These are phyloP conservation scores for Colletes gigas DNA, from an alignment of 1,140 invertebrate species.

Conservation along the genomic window DNA sequence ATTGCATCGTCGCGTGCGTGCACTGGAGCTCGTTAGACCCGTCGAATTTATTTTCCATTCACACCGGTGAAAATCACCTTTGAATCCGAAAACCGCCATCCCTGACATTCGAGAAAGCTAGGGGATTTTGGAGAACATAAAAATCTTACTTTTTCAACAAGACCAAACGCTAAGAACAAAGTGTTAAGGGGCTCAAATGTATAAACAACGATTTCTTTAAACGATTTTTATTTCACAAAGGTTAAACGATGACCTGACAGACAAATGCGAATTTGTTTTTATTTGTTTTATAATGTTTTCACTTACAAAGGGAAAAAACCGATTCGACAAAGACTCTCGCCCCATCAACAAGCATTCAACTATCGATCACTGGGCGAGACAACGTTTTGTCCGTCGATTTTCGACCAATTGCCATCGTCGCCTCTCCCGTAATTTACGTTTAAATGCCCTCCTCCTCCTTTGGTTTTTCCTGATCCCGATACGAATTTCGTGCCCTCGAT, in stretches of 20 bases:
- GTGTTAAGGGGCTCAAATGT: no score
- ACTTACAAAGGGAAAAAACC: not conserved
- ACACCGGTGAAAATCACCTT: not conserved
- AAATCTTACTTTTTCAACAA: no score
- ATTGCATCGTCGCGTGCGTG: not conserved
- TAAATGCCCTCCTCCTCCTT: not conserved
- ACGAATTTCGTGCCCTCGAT: slow-evolving; percentile 16
- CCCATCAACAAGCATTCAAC: slow-evolving; percentile 7
- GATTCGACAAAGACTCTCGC: not conserved
- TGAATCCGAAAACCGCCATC: not conserved
- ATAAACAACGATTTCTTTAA: no score
- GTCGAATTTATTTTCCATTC: not conserved
- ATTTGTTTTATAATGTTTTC: no score
- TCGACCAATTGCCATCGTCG: slow-evolving; percentile 9
- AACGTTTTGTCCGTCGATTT: slow-evolving; percentile 15
- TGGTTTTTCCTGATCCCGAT: not conserved
- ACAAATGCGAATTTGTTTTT: no score
- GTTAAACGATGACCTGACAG: no score
- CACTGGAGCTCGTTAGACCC: not conserved
- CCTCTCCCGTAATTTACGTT: slow-evolving; percentile 8
- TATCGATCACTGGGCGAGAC: slow-evolving; percentile 20
- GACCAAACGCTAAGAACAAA: no score
- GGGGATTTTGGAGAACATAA: no score
- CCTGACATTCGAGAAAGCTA: no score
- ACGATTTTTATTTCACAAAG: no score